Conservation (phyloP, 2,888 invertebrate genomes). For the Fabriciana adippe region DNA sequence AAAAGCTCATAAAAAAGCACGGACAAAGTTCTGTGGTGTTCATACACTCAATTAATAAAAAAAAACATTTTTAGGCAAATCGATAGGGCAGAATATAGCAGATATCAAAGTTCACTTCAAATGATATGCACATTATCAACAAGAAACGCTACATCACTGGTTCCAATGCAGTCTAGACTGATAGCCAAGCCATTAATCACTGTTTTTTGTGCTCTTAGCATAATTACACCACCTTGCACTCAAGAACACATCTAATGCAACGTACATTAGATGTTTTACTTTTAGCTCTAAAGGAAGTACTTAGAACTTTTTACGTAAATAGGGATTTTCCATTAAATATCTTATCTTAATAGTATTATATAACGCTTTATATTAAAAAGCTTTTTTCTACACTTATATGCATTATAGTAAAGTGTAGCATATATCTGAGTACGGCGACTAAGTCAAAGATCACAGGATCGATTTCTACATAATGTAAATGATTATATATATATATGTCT, state of each 20-base stretch:
- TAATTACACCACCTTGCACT: conserved; percentile 55
- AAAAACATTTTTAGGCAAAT: too few species aligned
- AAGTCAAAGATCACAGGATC: too few species aligned
- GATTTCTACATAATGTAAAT: too few species aligned
- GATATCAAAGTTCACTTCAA: conserved; percentile 1
- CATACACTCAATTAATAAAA: too few species aligned
- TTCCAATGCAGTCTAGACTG: conserved; percentile 65
- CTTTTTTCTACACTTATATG: too few species aligned
- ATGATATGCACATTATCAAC: conserved; percentile 23
- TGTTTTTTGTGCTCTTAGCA: conserved; percentile 74
- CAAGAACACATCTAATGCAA: conserved; percentile 22
- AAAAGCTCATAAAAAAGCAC: too few species aligned
- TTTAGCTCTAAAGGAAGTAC: background rate
- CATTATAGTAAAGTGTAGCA: too few species aligned
- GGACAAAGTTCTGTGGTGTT: too few species aligned
- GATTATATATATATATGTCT: too few species aligned
- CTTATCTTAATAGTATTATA: background rate
- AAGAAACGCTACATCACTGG: conserved; percentile 26
- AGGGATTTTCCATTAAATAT: background rate
- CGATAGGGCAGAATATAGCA: background rate
- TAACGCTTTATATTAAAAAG: background rate
- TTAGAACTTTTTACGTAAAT: conserved; percentile 9
- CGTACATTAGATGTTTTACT: conserved; percentile 23
- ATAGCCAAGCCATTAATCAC: conserved; percentile 71
- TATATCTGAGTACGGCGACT: too few species aligned